phyloP scores from a whole-genome alignment of 2,113 vertebrate genomes.

The Phoxinus phoxinus region DNA sequence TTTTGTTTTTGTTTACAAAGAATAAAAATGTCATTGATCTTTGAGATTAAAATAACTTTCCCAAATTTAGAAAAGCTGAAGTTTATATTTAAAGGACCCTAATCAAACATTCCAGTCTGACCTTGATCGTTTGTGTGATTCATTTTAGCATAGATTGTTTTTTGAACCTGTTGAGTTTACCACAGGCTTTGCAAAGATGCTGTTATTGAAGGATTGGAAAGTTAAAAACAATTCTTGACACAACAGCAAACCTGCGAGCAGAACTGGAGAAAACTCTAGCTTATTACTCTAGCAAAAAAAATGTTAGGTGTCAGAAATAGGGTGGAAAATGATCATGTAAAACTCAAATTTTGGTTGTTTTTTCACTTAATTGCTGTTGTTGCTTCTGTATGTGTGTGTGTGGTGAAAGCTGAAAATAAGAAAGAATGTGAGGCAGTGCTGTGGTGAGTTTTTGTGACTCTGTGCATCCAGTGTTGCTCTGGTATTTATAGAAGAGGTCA shows the following conservation, averaged over 20 bases:
- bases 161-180: not conserved
- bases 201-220: not conserved
- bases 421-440: constrained; percentile 7
- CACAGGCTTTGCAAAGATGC: not conserved
- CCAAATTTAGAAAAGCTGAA: not conserved
- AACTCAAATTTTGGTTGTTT: not conserved
- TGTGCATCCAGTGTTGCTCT: constrained; percentile 4
- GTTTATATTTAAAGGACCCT: not conserved
- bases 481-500: constrained; percentile 46
- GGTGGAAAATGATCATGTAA: not conserved
- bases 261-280: not conserved
- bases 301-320: not conserved
- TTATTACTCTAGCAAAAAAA: not conserved
- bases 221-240: not conserved
- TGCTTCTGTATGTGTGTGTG: not conserved
- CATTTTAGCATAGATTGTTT: not conserved
- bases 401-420: constrained; percentile 23
- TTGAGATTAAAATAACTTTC: not conserved
- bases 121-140: not conserved
- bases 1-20: not conserved
- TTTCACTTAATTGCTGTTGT: not conserved
- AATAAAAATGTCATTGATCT: not conserved
- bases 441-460: not conserved
- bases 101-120: not conserved
- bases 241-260: not conserved